Evolutionary conservation across 2,888 invertebrate genomes (phyloP).

Genomic region (Calameuta pallipes): DNA sequence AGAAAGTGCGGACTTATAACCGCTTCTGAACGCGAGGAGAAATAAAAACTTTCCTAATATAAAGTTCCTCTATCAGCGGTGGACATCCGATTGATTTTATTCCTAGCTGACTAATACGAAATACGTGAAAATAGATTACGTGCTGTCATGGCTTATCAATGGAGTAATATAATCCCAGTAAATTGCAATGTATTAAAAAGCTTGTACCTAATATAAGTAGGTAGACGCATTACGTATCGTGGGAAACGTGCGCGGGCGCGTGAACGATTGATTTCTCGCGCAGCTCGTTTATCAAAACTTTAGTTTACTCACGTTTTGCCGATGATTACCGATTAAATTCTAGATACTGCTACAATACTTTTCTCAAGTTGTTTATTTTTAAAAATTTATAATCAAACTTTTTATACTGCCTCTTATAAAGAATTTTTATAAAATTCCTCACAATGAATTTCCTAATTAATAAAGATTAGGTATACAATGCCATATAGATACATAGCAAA

Average conservation of each 20-base stretch:
- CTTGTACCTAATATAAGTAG: neutral
- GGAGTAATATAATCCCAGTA: neutral
- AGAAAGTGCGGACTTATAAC: constrained; percentile 32
- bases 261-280: too few relatives aligned
- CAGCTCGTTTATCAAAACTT: too few relatives aligned
- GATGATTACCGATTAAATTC: too few relatives aligned
- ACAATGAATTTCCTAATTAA: too few relatives aligned
- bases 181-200: neutral
- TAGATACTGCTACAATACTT: too few relatives aligned
- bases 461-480: too few relatives aligned
- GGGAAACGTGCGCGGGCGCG: neutral
- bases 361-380: too few relatives aligned
- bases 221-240: neutral
- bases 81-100: constrained; percentile 42
- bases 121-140: constrained; percentile 18
- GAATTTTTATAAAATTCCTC: too few relatives aligned
- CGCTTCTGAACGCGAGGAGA: constrained; percentile 39
- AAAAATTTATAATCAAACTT: too few relatives aligned
- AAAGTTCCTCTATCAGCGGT: constrained; percentile 50
- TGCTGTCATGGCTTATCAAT: neutral
- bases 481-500: too few relatives aligned
- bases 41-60: constrained; percentile 58
- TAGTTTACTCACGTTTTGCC: too few relatives aligned
- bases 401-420: too few relatives aligned
- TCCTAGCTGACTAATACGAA: constrained; percentile 27